phyloP scores from a whole-genome alignment of 2,797 vertebrate species.

The Myiotriccus ornatus region DNA sequence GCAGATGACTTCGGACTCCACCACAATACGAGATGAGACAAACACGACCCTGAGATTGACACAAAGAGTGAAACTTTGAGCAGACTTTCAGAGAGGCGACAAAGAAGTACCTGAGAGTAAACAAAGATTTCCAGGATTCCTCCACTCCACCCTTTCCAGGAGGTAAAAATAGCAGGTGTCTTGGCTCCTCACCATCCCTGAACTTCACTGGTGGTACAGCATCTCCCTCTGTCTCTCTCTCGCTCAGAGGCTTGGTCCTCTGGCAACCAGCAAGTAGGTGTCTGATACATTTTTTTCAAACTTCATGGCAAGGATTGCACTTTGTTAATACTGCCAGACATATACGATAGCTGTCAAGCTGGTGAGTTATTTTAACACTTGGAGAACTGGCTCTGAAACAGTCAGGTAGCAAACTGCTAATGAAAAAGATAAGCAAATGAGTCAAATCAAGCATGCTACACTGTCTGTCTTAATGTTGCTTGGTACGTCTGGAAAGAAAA shows the following conservation, averaged over 20 bases:
- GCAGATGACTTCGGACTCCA: neutral
- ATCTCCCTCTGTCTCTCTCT: constrained; percentile 44
- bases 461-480: neutral
- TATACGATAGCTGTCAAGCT: constrained; percentile 63
- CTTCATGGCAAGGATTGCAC: constrained; percentile 49
- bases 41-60: neutral
- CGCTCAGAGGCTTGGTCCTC: constrained; percentile 56
- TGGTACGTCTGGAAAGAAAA: neutral
- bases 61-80: neutral
- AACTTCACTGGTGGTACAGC: neutral
- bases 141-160: neutral
- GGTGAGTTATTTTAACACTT: constrained; percentile 58
- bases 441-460: constrained; percentile 3
- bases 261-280: constrained; percentile 52
- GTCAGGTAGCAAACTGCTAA: constrained; percentile 62
- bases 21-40: neutral
- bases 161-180: neutral
- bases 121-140: neutral
- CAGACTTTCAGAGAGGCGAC: neutral
- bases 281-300: constrained; percentile 51
- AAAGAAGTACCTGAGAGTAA: neutral
- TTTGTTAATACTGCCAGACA: constrained; percentile 65
- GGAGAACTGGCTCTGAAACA: constrained; percentile 56
- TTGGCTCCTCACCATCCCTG: neutral
- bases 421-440: constrained; percentile 45